Evolutionary conservation across 2,113 vertebrate species (phyloP).

Genomic region (Podarcis raffonei): DNA sequence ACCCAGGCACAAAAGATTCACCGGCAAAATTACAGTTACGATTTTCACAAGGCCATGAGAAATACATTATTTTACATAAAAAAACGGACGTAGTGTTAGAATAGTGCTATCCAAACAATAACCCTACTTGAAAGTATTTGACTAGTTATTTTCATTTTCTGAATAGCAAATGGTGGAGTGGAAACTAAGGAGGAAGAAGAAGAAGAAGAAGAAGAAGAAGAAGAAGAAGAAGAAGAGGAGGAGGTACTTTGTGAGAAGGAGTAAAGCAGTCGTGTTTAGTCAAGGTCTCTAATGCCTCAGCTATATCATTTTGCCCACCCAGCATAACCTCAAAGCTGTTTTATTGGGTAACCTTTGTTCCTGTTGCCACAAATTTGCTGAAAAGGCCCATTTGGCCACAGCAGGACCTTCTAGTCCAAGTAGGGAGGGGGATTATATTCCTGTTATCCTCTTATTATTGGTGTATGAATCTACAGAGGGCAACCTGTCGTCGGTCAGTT

Average conservation of each 20-base stretch:
- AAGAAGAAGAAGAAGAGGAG: too few relatives aligned
- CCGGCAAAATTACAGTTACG: background rate
- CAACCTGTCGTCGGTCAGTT: background rate
- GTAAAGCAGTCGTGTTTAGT: background rate
- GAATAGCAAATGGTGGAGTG: background rate
- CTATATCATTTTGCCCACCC: background rate
- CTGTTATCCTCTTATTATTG: background rate
- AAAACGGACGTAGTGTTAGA: background rate
- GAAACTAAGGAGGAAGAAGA: too few relatives aligned
- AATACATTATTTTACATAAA: background rate
- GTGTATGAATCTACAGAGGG: background rate
- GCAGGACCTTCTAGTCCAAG: background rate
- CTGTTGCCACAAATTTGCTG: background rate
- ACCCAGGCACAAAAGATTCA: background rate
- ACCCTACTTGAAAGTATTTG: slow-evolving; percentile 7
- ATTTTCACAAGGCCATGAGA: background rate
- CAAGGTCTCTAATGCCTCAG: background rate
- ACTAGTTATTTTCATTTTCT: slow-evolving; percentile 4
- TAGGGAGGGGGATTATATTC: background rate
- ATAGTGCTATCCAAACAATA: background rate
- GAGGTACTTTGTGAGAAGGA: background rate
- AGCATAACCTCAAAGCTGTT: background rate
- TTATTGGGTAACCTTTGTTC: slow-evolving; percentile 2
- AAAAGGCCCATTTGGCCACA: background rate
- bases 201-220: too few relatives aligned